Percentiles rank a stretch among this genome's conserved stretches.
phyloP scores from a whole-genome alignment of 2,888 invertebrate genomes.

The Scaptomyza parva region DNA sequence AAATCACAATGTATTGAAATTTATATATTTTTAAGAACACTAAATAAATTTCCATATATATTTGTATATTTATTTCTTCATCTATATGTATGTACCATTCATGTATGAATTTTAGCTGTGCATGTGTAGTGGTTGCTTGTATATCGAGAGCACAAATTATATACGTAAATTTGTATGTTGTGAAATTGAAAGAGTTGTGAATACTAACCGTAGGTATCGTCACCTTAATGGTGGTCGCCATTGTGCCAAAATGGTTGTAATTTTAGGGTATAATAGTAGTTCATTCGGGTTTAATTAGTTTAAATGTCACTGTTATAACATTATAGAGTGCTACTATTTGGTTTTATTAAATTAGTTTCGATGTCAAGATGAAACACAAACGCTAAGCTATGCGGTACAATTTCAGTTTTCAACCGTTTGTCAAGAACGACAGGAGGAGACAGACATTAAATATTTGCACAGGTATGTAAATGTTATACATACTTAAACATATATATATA shows the following conservation, averaged over 20 bases:
- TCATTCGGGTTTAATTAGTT: conserved; percentile 2
- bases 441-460: conserved; percentile 50
- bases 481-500: conserved; percentile 8
- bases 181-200: too few species aligned
- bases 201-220: conserved; percentile 49
- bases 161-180: not conserved
- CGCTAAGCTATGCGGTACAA: conserved; percentile 21
- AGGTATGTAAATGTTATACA: conserved; percentile 14
- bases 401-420: conserved; percentile 51
- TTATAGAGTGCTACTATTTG: not conserved
- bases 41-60: not conserved
- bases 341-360: not conserved
- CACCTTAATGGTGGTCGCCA: conserved; percentile 59
- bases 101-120: too few species aligned
- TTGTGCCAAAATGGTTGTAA: conserved; percentile 18
- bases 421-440: conserved; percentile 57
- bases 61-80: not conserved
- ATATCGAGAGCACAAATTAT: too few species aligned
- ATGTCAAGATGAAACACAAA: conserved; percentile 7
- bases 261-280: not conserved
- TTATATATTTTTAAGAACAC: not conserved
- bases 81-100: too few species aligned
- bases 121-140: too few species aligned
- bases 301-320: conserved; percentile 1
- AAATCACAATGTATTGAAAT: not conserved